Conservation (phyloP, 2,888 invertebrate species). For the Napeogenes sylphis region DNA sequence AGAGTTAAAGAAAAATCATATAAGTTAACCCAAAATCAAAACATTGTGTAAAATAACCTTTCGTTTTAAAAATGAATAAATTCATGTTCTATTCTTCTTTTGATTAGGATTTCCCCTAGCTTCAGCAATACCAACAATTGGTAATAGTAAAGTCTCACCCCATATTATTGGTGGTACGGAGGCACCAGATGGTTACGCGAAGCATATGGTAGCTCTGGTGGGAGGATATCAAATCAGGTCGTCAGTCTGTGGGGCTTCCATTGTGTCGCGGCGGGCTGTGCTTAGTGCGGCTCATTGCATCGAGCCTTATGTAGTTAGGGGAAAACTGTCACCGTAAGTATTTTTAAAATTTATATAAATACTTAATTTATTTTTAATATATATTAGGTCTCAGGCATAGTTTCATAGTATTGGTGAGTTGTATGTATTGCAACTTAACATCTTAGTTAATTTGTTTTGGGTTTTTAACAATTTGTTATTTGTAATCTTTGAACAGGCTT, state of each 20-base stretch:
- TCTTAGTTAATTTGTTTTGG: no score
- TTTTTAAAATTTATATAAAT: constrained; percentile 8
- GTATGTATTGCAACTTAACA: no score
- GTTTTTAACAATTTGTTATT: no score
- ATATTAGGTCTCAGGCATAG: not conserved
- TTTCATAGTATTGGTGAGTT: no score
- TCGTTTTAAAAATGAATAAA: no score
- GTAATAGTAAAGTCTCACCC: constrained; percentile 3
- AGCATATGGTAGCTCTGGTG: constrained; percentile 49
- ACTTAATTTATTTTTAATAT: not conserved
- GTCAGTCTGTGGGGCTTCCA: constrained; percentile 52
- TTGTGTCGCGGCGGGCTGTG: constrained; percentile 41
- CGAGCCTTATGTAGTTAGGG: constrained; percentile 27
- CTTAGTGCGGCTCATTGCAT: constrained; percentile 61
- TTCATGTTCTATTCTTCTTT: no score
- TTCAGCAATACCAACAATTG: not conserved
- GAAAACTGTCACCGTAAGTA: constrained; percentile 30
- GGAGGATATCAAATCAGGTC: constrained; percentile 41
- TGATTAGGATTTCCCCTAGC: no score
- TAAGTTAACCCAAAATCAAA: no score
- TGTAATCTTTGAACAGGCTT: no score
- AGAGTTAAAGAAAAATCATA: no score
- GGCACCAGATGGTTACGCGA: constrained; percentile 32
- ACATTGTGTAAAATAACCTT: no score
- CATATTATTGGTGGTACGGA: constrained; percentile 33